Percentiles rank a stretch among this genome's conserved stretches.
Evolutionary conservation across 2,113 vertebrate genomes (phyloP).

Genomic region (Sphyrna mokarran): DNA sequence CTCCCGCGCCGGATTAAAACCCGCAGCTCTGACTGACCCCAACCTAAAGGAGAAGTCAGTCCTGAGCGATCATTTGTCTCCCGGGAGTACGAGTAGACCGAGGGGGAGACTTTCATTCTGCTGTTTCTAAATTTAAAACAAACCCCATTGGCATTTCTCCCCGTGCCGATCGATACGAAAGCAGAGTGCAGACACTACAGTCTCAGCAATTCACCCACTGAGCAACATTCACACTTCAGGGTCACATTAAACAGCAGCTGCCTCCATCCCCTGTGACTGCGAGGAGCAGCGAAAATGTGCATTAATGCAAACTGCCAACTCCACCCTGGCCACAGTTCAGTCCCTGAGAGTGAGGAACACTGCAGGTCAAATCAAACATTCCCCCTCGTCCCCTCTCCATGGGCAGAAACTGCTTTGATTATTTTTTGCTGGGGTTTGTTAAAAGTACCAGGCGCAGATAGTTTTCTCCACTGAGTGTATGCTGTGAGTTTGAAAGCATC

Average conservation of each 20-base stretch:
- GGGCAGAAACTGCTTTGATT: background rate
- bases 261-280: background rate
- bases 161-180: background rate
- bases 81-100: too few species aligned
- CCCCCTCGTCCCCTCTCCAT: background rate
- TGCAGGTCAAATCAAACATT: background rate
- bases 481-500: background rate
- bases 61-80: background rate
- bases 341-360: background rate
- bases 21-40: too few species aligned
- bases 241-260: background rate
- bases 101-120: background rate
- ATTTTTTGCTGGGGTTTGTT: background rate
- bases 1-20: background rate
- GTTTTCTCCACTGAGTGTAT: background rate
- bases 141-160: too few species aligned
- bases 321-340: background rate
- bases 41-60: background rate
- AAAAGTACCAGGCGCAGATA: background rate
- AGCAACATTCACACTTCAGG: background rate
- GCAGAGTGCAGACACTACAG: background rate
- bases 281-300: too few species aligned
- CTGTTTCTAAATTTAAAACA: background rate
- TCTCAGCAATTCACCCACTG: background rate
- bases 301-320: background rate